phyloP scores from a whole-genome alignment of 2,888 invertebrate species.

The Morinoia aosen region DNA sequence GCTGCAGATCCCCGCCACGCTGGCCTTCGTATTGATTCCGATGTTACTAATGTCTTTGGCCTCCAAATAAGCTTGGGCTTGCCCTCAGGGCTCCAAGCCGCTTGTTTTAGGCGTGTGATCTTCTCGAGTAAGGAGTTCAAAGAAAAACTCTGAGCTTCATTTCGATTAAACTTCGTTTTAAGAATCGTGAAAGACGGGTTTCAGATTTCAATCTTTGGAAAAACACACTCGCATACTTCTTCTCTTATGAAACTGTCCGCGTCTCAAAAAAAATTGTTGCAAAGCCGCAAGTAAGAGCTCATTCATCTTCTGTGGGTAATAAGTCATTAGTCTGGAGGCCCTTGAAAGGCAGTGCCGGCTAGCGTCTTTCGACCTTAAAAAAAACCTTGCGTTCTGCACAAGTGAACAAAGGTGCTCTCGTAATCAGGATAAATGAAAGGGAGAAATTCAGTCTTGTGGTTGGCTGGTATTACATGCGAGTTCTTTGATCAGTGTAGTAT shows the following conservation, averaged over 20 bases:
- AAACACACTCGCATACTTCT: background rate
- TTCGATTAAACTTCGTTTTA: background rate
- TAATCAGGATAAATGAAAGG: background rate
- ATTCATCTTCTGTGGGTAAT: background rate
- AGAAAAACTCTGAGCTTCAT: background rate
- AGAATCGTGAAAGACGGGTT: background rate
- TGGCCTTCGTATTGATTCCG: background rate
- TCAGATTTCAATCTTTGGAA: background rate
- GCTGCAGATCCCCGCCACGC: background rate
- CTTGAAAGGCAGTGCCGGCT: background rate
- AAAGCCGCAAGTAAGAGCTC: background rate
- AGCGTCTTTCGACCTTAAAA: background rate
- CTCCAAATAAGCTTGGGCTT: background rate
- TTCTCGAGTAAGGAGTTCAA: background rate
- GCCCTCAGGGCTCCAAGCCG: background rate
- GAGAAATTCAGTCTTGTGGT: background rate
- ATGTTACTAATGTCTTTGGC: background rate
- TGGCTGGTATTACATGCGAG: background rate
- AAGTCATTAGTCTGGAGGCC: background rate
- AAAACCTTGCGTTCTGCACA: background rate
- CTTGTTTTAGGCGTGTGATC: background rate
- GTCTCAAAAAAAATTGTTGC: background rate
- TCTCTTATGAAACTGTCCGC: background rate
- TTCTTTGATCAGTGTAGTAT: background rate
- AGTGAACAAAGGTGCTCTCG: background rate